Evolutionary conservation across 2,113 vertebrate genomes (phyloP).

Genomic region (Semnornis frantzii): DNA sequence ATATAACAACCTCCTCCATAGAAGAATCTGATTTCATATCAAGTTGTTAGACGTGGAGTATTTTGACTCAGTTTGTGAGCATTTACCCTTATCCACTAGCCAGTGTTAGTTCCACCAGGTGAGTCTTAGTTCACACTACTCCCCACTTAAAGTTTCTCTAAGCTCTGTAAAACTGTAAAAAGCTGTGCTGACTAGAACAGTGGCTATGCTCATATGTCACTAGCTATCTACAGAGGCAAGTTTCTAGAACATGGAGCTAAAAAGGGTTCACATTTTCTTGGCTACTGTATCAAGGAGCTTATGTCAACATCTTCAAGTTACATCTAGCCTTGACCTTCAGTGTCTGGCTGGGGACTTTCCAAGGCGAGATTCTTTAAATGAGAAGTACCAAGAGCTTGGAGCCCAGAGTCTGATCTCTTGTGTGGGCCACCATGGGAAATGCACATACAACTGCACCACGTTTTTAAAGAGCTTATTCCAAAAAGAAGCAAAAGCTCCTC

Average conservation of each 20-base stretch:
- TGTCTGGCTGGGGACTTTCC: constrained; percentile 1
- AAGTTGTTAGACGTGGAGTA: background rate
- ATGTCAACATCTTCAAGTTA: constrained; percentile 49
- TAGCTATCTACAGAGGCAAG: background rate
- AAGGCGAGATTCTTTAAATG: background rate
- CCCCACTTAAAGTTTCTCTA: background rate
- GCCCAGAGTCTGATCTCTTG: background rate
- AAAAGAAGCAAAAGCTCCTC: background rate
- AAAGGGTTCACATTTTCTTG: constrained; percentile 37
- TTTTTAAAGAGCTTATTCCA: background rate
- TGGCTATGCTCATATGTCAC: background rate
- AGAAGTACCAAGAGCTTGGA: background rate
- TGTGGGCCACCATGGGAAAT: background rate
- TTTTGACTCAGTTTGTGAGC: background rate
- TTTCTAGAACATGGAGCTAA: background rate
- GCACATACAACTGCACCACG: background rate
- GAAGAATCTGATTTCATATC: background rate
- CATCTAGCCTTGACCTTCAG: constrained; percentile 38
- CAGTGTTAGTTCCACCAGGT: background rate
- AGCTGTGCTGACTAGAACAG: background rate
- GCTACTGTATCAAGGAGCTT: background rate
- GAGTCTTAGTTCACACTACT: background rate
- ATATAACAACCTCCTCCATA: background rate
- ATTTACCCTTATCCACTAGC: background rate
- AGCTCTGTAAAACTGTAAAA: background rate